A percentile compares a stretch with the other conserved stretches of the same genome.
These are phyloP conservation scores for Siniperca undulata DNA, from an alignment of 2,797 vertebrate genomes.

Conservation along the genomic window DNA sequence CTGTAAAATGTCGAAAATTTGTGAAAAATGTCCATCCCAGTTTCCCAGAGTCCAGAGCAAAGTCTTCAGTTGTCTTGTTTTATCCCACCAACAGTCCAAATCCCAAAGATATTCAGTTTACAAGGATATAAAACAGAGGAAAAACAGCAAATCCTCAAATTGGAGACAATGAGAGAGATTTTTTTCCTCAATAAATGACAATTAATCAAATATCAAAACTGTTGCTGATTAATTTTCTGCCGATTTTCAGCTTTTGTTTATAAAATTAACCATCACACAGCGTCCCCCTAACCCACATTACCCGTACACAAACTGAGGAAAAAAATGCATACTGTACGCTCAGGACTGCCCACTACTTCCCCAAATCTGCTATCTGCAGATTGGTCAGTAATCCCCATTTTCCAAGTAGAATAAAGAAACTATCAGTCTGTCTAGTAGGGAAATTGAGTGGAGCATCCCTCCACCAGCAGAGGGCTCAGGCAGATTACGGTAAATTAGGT, in stretches of 20 bases:
- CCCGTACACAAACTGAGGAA: not conserved
- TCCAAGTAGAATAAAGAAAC: slow-evolving; percentile 15
- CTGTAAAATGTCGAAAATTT: too few relatives aligned
- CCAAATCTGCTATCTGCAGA: slow-evolving; percentile 10
- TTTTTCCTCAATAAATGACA: not conserved
- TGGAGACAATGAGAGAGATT: not conserved
- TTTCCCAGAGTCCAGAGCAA: too few relatives aligned
- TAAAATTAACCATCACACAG: not conserved
- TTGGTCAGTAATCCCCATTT: slow-evolving; percentile 17
- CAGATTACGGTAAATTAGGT: slow-evolving; percentile 75
- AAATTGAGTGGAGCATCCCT: slow-evolving; percentile 36
- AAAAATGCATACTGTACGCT: not conserved
- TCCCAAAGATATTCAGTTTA: not conserved
- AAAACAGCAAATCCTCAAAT: not conserved
- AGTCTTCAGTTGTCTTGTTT: not conserved
- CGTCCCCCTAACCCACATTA: not conserved
- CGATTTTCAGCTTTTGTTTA: not conserved
- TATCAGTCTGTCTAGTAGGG: not conserved
- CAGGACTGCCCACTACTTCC: not conserved
- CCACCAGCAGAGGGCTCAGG: slow-evolving; percentile 37
- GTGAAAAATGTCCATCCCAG: not conserved
- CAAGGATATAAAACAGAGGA: not conserved
- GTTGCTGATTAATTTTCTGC: too few relatives aligned
- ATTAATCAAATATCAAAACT: not conserved
- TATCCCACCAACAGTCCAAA: not conserved